Conservation (phyloP, 2,888 invertebrate species). For the Tipula confusa region DNA sequence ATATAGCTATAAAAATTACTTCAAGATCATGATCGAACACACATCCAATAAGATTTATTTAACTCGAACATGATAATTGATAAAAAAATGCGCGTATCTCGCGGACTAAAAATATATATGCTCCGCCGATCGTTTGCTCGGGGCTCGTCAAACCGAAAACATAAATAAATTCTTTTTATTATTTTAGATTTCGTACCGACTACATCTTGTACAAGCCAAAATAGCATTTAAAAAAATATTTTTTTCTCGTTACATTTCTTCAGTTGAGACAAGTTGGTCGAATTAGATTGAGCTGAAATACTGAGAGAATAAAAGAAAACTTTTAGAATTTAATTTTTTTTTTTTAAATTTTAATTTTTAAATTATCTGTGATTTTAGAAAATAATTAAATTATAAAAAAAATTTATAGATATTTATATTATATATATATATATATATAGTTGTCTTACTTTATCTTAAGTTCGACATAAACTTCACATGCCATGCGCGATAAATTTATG, state of each 20-base stretch:
- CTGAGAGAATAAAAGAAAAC: background rate
- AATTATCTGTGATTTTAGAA: conserved; percentile 28
- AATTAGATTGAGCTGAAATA: background rate
- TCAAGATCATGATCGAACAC: background rate
- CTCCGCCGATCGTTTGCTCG: background rate
- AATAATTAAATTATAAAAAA: background rate
- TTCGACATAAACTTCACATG: conserved; percentile 42
- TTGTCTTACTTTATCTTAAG: background rate
- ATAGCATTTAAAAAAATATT: no score
- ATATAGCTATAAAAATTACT: no score
- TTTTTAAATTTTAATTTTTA: background rate
- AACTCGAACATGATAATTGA: no score
- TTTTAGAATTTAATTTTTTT: background rate
- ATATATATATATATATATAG: background rate
- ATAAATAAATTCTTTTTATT: conserved; percentile 12
- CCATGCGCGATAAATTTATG: conserved; percentile 52
- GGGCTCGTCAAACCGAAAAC: background rate
- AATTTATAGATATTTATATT: conserved; percentile 27
- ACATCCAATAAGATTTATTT: no score
- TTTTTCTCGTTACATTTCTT: background rate
- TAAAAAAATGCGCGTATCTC: no score
- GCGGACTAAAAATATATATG: background rate
- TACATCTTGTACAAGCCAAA: background rate
- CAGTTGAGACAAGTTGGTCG: conserved; percentile 25
- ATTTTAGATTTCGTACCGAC: background rate